Evolutionary conservation across 2,888 invertebrate species (phyloP).

Genomic region (Harpalus rubripes): DNA sequence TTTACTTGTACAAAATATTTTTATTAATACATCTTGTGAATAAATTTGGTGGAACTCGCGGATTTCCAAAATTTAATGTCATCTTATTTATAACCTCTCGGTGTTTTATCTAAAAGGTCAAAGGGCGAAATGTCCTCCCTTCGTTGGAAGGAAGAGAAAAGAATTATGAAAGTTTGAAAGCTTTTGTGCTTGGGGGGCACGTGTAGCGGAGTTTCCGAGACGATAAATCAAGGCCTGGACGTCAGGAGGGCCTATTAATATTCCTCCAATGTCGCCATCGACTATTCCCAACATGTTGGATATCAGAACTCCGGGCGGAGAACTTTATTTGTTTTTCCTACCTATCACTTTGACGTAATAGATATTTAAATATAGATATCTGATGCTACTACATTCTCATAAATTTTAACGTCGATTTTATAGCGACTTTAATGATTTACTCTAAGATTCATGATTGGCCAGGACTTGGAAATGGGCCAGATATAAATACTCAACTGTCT

Average conservation of each 20-base stretch:
- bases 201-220: conserved; percentile 46
- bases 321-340: conserved; percentile 38
- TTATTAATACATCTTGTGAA: not conserved
- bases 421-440: conserved; percentile 53
- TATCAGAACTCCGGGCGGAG: conserved; percentile 26
- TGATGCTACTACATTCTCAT: conserved; percentile 24
- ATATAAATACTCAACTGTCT: not conserved
- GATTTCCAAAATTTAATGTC: not conserved
- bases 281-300: conserved; percentile 55
- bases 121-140: not conserved
- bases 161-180: conserved; percentile 54
- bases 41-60: not conserved
- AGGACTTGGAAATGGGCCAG: conserved; percentile 22
- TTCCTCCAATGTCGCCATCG: conserved; percentile 58
- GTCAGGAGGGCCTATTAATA: conserved; percentile 60
- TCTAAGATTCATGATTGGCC: conserved; percentile 38
- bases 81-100: not conserved
- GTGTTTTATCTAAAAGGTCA: not conserved
- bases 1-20: not conserved
- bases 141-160: conserved; percentile 31
- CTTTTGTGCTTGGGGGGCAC: conserved; percentile 35
- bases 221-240: conserved; percentile 62
- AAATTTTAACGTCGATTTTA: conserved; percentile 52
- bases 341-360: conserved; percentile 45
- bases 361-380: conserved; percentile 50